Conservation (phyloP, 2,113 vertebrate genomes). For the Blennius ocellaris region DNA sequence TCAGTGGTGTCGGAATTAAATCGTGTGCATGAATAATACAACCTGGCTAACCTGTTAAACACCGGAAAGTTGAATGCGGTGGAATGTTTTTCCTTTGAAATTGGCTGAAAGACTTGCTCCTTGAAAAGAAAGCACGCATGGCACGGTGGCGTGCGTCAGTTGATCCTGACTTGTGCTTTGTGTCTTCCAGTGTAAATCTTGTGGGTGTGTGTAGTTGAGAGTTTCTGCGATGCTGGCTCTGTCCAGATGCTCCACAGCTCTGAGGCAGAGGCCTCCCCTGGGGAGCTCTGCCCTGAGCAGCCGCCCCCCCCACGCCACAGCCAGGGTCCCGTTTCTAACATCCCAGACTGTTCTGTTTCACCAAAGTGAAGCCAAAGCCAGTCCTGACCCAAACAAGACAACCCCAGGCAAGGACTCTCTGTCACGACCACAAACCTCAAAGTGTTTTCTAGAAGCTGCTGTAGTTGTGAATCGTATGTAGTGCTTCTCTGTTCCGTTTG, state of each 20-base stretch:
- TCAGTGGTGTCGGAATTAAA: neutral
- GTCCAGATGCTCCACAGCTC: conserved; percentile 44
- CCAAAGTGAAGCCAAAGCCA: conserved; percentile 65
- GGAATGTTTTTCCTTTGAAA: neutral
- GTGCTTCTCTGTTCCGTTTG: conserved; percentile 3
- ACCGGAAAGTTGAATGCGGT: neutral
- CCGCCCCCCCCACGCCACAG: conserved; percentile 42
- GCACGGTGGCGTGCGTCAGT: neutral
- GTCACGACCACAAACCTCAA: conserved; percentile 7
- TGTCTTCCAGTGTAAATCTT: conserved; percentile 63
- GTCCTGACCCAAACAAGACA: conserved; percentile 66
- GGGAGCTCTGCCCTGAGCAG: conserved; percentile 31
- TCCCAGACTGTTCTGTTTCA: conserved; percentile 64
- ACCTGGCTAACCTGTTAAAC: neutral
- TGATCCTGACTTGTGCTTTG: conserved; percentile 44
- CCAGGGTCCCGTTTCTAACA: conserved; percentile 39
- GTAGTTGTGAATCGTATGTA: neutral
- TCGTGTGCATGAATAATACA: neutral
- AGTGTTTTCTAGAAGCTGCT: neutral
- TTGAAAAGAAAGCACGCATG: neutral
- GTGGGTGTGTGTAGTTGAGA: conserved; percentile 58
- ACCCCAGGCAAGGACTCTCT: conserved; percentile 70
- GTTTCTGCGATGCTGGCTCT: conserved; percentile 61
- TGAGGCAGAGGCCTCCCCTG: conserved; percentile 53
- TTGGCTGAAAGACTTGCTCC: neutral